Conservation (phyloP, 1,140 invertebrate species). For the Drosophila arizonae region DNA sequence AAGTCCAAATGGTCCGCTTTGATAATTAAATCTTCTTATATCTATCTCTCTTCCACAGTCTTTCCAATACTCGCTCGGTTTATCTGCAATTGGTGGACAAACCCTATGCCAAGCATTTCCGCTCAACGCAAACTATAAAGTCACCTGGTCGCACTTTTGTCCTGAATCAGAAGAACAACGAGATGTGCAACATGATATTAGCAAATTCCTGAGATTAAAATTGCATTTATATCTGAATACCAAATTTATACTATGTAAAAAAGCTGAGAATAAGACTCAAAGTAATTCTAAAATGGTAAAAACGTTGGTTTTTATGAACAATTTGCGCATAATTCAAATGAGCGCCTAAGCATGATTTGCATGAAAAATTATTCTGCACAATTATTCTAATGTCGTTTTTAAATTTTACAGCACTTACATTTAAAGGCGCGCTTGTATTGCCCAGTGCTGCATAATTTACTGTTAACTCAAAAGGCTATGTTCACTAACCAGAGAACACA, state of each 20-base stretch:
- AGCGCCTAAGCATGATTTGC: too few relatives aligned
- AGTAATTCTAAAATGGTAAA: conserved; percentile 49
- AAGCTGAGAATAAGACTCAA: conserved; percentile 62
- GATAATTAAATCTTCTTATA: background rate
- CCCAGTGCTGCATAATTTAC: background rate
- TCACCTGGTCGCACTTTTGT: conserved; percentile 89
- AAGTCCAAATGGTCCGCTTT: conserved; percentile 49
- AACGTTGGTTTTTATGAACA: conserved; percentile 4
- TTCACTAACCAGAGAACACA: too few relatives aligned
- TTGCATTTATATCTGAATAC: conserved; percentile 14
- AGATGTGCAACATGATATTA: conserved; percentile 86
- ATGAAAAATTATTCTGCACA: too few relatives aligned
- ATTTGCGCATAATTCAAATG: conserved; percentile 7
- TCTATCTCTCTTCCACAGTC: conserved; percentile 26
- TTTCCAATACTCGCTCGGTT: conserved; percentile 53
- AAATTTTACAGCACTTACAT: background rate
- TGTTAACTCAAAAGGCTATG: background rate
- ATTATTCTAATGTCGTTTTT: too few relatives aligned
- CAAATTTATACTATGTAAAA: conserved; percentile 27
- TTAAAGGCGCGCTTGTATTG: background rate
- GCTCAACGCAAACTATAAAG: conserved; percentile 48
- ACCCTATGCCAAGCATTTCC: conserved; percentile 60
- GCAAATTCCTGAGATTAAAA: conserved; percentile 36
- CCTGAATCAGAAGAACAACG: conserved; percentile 91
- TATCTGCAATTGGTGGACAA: conserved; percentile 45